Evolutionary conservation across 2,888 invertebrate species (phyloP).

Genomic region (Stratiomys singularior): DNA sequence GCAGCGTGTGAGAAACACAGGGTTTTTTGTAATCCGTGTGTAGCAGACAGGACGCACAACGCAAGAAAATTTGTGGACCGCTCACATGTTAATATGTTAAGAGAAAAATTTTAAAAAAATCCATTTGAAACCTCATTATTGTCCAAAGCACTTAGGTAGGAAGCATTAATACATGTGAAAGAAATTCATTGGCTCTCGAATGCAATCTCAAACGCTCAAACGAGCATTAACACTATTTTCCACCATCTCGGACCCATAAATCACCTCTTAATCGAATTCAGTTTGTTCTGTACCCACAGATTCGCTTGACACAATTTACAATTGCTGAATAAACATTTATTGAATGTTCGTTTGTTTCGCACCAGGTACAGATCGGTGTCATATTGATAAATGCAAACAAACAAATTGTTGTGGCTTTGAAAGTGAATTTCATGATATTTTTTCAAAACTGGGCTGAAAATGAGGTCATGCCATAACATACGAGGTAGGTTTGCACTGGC

Average conservation of each 20-base stretch:
- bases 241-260: neutral
- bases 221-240: no score
- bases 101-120: no score
- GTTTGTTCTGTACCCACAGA: neutral
- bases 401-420: conserved; percentile 1
- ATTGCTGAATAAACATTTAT: neutral
- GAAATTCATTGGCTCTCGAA: no score
- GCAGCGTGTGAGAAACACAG: no score
- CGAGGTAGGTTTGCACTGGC: neutral
- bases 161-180: no score
- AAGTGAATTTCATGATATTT: neutral
- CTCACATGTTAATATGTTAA: no score
- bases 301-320: neutral
- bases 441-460: neutral
- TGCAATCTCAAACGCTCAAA: no score
- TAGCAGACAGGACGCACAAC: no score
- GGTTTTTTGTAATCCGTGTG: no score
- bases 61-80: no score
- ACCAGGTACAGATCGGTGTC: neutral
- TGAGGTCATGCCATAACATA: neutral
- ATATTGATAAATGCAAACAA: conserved; percentile 4
- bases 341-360: neutral
- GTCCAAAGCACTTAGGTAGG: no score
- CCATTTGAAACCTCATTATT: no score
- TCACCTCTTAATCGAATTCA: neutral